Conservation (phyloP, 1,140 invertebrate species). For the Ceratoteleas bidentatus region DNA sequence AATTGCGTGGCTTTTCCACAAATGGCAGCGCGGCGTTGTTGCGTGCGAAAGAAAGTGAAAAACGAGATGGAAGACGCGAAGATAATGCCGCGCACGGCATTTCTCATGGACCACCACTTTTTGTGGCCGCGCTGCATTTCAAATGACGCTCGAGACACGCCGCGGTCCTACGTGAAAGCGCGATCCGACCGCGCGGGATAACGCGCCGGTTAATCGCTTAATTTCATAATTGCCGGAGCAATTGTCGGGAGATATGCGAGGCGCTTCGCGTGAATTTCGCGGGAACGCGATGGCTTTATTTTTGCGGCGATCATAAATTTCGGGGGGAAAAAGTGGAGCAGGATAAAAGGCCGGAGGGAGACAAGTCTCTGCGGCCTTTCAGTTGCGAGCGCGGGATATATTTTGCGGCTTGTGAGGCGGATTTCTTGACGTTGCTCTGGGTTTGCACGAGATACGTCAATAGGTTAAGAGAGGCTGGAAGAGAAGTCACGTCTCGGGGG, state of each 20-base stretch:
- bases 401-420: background rate
- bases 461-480: background rate
- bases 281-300: constrained; percentile 21
- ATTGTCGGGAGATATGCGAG: constrained; percentile 50
- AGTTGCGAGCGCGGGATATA: background rate
- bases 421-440: background rate
- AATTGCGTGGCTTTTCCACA: constrained; percentile 80
- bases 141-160: constrained; percentile 45
- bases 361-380: background rate
- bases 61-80: constrained; percentile 63
- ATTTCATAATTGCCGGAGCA: constrained; percentile 56
- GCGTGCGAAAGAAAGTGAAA: constrained; percentile 65
- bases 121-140: constrained; percentile 44
- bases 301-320: constrained; percentile 22
- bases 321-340: background rate
- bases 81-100: constrained; percentile 71
- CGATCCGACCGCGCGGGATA: constrained; percentile 22
- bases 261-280: constrained; percentile 12
- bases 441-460: background rate
- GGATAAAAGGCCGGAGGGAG: background rate
- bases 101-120: constrained; percentile 56
- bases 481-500: background rate
- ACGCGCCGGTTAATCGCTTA: constrained; percentile 48
- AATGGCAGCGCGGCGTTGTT: constrained; percentile 72
- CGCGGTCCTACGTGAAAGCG: constrained; percentile 39